Evolutionary conservation across 2,797 vertebrate genomes (phyloP), one percentile per base, ranked within the genome.

Genomic region (Alcedo atthis): DNA sequence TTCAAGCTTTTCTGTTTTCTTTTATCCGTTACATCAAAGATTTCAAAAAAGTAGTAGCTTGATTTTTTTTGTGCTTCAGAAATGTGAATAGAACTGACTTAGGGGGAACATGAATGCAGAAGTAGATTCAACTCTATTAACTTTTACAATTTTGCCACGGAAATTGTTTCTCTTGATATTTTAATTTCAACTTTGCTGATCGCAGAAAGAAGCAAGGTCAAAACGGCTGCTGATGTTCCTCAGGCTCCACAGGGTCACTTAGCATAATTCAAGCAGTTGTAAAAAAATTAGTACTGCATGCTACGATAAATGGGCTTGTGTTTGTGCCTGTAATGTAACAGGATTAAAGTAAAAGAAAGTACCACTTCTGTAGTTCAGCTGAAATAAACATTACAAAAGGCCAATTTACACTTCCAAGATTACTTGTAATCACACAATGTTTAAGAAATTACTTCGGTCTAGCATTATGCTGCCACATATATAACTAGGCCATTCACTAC

Each of bases 381-480:
- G 83, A 94, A 91, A 96, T 87, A 95, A 92, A 93, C 71, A 88
- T 77, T 71, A 90, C 92, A 94, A 92, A 94, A 95, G 94, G 89
- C 82, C 90, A 93, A 83, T 91, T 93, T 94, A 91, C 74, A 81
- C 90, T 87, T 90, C 62, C 37, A 76, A 81, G 90, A 89, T 95
- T 76, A 73, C 46, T 76, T 76, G 75, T 75, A 81, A 92, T 93
- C 87, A 73, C 82, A 85, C 8, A 35, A 48, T 48, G 86, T 70
- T 87, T 81, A 85, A 86, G 75, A 82, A 89, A 91, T 88, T 70
- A 77, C 81, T 93, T 94, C 85, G 75, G 69, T 43, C 82, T 45
- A 46, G 66, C 32, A 77, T 68, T 78, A 74, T 84, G 92, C 54
- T 81, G 81, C 55, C 57, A 18, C 22, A 40, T 8, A 90, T 74